These are phyloP conservation scores for Scomber colias DNA, from an alignment of 2,113 vertebrate genomes.

Conservation along the genomic window DNA sequence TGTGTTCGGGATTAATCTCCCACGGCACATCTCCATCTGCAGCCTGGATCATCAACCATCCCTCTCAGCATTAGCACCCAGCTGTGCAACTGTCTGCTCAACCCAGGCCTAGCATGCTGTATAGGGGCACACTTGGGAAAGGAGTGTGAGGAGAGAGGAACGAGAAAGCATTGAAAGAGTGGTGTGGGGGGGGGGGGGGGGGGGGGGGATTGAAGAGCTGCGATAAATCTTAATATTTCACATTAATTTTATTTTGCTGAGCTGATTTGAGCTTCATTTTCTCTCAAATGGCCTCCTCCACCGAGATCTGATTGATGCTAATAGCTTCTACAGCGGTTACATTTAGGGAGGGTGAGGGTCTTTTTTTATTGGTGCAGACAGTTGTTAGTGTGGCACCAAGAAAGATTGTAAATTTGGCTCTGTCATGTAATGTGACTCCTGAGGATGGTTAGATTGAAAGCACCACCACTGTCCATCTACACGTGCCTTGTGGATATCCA, in stretches of 20 bases:
- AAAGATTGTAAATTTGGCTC: constrained; percentile 59
- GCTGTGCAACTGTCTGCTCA: constrained; percentile 76
- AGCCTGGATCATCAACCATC: constrained; percentile 78
- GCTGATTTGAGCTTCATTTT: constrained; percentile 72
- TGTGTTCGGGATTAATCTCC: constrained; percentile 87
- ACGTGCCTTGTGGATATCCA: constrained; percentile 12
- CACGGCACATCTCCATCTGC: constrained; percentile 85
- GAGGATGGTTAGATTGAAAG: constrained; percentile 54
- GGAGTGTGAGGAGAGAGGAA: constrained; percentile 21
- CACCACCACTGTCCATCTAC: constrained; percentile 33
- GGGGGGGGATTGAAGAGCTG: constrained; percentile 9
- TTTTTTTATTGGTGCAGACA: constrained; percentile 56
- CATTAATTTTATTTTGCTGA: constrained; percentile 64
- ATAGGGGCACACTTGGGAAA: constrained; percentile 40
- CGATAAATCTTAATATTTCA: constrained; percentile 68
- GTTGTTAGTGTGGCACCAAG: constrained; percentile 59
- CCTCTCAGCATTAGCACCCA: constrained; percentile 85
- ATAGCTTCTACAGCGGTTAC: constrained; percentile 58
- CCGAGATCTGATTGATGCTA: constrained; percentile 74
- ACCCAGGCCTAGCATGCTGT: constrained; percentile 21
- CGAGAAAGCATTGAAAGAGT: constrained; percentile 5
- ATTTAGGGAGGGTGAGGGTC: constrained; percentile 41
- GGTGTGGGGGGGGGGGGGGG: background rate
- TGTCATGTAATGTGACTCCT: constrained; percentile 66
- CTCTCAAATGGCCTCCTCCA: constrained; percentile 59